Percentiles rank a stretch among this genome's conserved stretches.
phyloP scores from a whole-genome alignment of 2,797 vertebrate species.

The Myotis pilosus region DNA sequence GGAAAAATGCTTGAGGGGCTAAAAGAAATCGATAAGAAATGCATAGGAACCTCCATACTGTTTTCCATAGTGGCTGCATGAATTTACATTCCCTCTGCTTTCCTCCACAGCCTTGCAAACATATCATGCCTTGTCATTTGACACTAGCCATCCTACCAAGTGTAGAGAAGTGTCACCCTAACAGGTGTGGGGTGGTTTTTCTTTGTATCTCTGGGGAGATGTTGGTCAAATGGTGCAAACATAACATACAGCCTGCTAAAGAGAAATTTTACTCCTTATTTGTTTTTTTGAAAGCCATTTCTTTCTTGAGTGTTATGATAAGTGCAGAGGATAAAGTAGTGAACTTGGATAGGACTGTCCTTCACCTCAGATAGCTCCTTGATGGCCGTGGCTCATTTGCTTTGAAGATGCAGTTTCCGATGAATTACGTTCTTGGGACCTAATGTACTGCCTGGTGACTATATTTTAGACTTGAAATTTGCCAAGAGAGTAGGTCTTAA shows the following conservation, averaged over 20 bases:
- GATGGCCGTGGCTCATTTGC: not conserved
- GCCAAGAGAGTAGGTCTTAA: not conserved
- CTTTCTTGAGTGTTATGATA: not conserved
- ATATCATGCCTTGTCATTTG: not conserved
- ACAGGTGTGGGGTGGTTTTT: not conserved
- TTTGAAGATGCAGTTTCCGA: not conserved
- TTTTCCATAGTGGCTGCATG: not conserved
- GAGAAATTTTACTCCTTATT: not conserved
- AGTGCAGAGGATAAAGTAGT: not conserved
- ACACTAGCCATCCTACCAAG: not conserved
- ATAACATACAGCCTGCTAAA: not conserved
- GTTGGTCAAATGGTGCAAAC: not conserved
- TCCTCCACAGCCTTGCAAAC: not conserved
- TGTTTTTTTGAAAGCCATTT: not conserved
- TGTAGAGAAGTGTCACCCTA: not conserved
- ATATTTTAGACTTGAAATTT: not conserved
- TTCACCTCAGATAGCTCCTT: not conserved
- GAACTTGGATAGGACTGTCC: not conserved
- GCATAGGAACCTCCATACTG: not conserved
- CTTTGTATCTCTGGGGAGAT: not conserved
- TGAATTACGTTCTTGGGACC: not conserved
- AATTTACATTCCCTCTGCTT: not conserved
- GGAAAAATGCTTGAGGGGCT: not conserved
- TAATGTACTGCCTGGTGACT: not conserved
- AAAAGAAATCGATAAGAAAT: not conserved